Percentiles rank a stretch among this genome's conserved stretches.
phyloP scores from a whole-genome alignment of 2,888 invertebrate species.

The Drosophila sordidula region DNA sequence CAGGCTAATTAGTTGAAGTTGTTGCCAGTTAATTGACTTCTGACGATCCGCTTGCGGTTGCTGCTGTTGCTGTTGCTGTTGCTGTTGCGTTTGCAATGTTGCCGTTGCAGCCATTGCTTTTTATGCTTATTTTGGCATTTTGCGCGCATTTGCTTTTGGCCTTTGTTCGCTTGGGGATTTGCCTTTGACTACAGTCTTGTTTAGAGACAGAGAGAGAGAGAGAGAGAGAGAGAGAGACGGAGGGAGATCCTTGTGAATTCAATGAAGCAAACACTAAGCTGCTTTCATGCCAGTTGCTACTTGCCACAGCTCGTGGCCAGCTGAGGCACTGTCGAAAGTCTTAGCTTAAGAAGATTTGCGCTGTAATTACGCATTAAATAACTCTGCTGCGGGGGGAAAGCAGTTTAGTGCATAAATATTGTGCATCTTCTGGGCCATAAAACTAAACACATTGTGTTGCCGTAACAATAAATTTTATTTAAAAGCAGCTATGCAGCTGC shows the following conservation, averaged over 20 bases:
- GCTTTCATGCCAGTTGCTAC: constrained; percentile 32
- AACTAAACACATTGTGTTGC: constrained; percentile 72
- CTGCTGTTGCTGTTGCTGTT: constrained; percentile 9
- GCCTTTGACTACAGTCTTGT: constrained; percentile 42
- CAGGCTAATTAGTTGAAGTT: constrained; percentile 75
- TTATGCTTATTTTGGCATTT: constrained; percentile 41
- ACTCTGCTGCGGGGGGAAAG: constrained; percentile 38
- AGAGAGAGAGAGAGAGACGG: constrained; percentile 8
- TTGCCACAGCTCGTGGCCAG: constrained; percentile 10
- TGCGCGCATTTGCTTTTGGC: constrained; percentile 18
- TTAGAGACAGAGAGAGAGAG: constrained; percentile 12
- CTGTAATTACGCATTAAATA: constrained; percentile 78
- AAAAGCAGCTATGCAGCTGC: constrained; percentile 45
- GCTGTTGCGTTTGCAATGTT: constrained; percentile 9
- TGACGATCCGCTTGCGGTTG: constrained; percentile 61
- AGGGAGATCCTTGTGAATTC: constrained; percentile 58
- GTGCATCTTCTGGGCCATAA: constrained; percentile 65
- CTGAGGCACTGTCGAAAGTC: constrained; percentile 9
- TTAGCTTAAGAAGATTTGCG: constrained; percentile 50
- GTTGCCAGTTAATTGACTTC: constrained; percentile 76
- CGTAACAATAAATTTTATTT: constrained; percentile 70
- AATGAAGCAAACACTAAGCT: constrained; percentile 70
- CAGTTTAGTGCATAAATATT: constrained; percentile 59
- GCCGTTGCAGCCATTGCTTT: constrained; percentile 45
- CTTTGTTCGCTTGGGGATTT: constrained; percentile 26